Evolutionary conservation across 1,140 invertebrate species (phyloP).

Genomic region (Cotesia vestalis): DNA sequence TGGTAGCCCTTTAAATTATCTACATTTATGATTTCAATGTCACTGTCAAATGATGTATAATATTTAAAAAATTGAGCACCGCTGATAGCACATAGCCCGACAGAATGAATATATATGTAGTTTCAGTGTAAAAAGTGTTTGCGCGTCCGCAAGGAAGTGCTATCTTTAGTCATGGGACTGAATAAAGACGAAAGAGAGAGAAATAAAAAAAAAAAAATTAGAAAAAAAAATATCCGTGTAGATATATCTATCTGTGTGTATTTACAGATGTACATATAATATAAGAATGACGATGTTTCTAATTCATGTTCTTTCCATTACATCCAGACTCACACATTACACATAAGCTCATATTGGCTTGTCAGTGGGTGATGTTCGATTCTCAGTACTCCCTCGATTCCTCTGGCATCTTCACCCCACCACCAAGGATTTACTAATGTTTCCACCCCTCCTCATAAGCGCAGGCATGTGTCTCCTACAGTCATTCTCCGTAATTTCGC

Average conservation of each 20-base stretch:
- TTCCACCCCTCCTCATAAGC: constrained; percentile 35
- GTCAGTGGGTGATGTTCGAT: constrained; percentile 5
- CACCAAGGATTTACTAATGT: constrained; percentile 25
- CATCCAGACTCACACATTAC: not conserved
- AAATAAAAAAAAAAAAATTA: not conserved
- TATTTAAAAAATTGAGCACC: constrained; percentile 38
- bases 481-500: constrained; percentile 26
- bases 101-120: constrained; percentile 44
- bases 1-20: too few relatives aligned
- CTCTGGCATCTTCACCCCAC: constrained; percentile 9
- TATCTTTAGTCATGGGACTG: constrained; percentile 54
- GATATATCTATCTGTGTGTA: not conserved
- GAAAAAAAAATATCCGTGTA: not conserved
- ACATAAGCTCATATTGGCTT: not conserved
- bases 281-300: not conserved
- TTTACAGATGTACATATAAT: not conserved
- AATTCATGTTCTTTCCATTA: constrained; percentile 8
- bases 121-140: constrained; percentile 48
- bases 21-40: not conserved
- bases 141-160: constrained; percentile 50
- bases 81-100: constrained; percentile 27
- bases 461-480: constrained; percentile 13
- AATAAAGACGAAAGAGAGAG: constrained; percentile 19
- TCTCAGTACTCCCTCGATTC: constrained; percentile 20
- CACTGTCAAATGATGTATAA: not conserved